phyloP scores from a whole-genome alignment of 35 echinoderm and acorn worm species.

The Lytechinus variegatus region DNA sequence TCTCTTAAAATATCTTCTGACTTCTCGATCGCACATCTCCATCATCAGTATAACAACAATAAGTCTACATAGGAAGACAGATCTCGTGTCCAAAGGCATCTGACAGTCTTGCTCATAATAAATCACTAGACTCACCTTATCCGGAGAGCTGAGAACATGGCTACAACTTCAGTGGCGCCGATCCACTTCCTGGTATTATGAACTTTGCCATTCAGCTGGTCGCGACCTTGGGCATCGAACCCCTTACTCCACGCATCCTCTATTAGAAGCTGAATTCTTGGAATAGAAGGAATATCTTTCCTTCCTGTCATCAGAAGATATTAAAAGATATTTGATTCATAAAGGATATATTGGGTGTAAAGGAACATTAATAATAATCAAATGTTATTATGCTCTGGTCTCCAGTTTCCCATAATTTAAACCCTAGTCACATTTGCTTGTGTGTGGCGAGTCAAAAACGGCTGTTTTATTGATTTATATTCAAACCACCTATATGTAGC shows the following conservation, averaged over 20 bases:
- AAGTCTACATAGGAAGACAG: no score
- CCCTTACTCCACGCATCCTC: constrained; percentile 89
- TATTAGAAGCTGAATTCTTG: constrained; percentile 85
- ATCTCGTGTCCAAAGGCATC: no score
- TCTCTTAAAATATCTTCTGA: no score
- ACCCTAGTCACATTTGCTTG: no score
- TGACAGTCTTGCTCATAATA: neutral
- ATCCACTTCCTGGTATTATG: constrained; percentile 96
- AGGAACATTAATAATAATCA: no score
- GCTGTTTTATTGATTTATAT: no score
- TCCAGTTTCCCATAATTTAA: no score
- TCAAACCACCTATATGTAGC: no score
- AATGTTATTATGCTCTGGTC: no score
- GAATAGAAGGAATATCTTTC: constrained; percentile 86
- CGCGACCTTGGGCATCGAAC: constrained; percentile 79
- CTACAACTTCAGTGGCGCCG: constrained; percentile 89
- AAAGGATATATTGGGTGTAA: neutral
- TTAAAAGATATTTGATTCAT: neutral
- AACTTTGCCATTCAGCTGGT: constrained; percentile 76
- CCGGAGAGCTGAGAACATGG: constrained; percentile 80
- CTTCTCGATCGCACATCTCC: no score
- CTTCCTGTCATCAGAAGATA: constrained; percentile 45
- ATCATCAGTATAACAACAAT: no score
- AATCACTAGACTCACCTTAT: constrained; percentile 67
- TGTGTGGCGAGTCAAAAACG: no score